Percentiles rank a stretch among this genome's conserved stretches.
phyloP scores from a whole-genome alignment of 2,113 vertebrate genomes.

The Butorides virescens region DNA sequence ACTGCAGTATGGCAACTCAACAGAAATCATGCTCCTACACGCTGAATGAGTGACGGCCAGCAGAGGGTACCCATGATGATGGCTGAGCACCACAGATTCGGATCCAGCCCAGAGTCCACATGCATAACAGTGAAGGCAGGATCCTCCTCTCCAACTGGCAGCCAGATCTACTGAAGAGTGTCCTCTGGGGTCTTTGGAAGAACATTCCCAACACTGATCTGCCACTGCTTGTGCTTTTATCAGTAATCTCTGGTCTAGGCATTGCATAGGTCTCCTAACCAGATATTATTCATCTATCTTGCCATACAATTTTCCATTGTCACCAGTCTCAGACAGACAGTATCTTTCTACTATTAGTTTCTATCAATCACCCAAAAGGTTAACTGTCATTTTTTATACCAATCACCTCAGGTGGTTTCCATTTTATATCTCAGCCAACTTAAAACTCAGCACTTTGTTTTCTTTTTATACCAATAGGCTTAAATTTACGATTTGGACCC shows the following conservation, averaged over 20 bases:
- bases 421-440: not conserved
- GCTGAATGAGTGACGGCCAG: not conserved
- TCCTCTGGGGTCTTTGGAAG: not conserved
- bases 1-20: not conserved
- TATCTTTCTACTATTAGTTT: not conserved
- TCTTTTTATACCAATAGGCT: not conserved
- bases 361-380: not conserved
- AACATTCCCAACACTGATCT: not conserved
- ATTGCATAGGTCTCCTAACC: not conserved
- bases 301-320: fast-evolving
- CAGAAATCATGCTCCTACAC: not conserved
- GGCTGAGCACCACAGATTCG: not conserved
- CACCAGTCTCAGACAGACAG: not conserved
- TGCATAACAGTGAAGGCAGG: not conserved
- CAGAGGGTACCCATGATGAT: not conserved
- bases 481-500: not conserved
- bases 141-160: not conserved
- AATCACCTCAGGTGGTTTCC: not conserved
- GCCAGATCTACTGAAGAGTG: not conserved
- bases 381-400: not conserved
- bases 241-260: not conserved
- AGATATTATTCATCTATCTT: not conserved
- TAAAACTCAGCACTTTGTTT: not conserved
- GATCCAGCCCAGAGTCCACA: not conserved
- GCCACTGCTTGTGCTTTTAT: not conserved